Percentiles rank a stretch among this genome's conserved stretches.
Conservation (phyloP, 2,888 invertebrate species). For the Sicus ferrugineus region DNA sequence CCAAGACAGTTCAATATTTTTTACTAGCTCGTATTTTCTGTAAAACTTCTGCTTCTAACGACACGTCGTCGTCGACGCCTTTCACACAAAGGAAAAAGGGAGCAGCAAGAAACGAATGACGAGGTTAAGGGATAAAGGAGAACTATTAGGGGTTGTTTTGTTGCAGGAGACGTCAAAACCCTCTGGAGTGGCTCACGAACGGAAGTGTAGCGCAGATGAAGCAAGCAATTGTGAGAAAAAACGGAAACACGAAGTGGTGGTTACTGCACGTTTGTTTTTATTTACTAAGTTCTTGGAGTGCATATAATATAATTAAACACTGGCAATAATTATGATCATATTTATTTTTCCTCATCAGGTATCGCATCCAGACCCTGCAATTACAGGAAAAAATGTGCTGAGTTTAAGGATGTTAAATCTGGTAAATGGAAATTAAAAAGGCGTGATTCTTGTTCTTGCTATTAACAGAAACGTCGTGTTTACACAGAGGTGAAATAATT, state of each 20-base stretch:
- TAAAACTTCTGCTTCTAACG: constrained; percentile 31
- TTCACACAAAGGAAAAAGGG: constrained; percentile 46
- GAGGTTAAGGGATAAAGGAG: constrained; percentile 36
- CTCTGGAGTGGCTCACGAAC: constrained; percentile 23
- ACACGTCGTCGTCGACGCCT: constrained; percentile 52
- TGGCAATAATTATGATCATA: no score
- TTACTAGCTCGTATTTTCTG: not conserved
- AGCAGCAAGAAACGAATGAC: constrained; percentile 29
- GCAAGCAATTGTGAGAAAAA: no score
- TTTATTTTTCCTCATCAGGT: constrained; percentile 64
- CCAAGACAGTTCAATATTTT: not conserved
- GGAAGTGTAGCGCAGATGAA: constrained; percentile 12
- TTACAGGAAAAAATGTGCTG: not conserved
- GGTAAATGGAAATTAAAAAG: no score
- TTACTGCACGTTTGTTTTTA: constrained; percentile 28
- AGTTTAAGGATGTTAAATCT: constrained; percentile 10
- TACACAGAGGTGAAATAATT: no score
- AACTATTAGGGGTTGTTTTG: constrained; percentile 53
- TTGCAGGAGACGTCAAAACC: constrained; percentile 46
- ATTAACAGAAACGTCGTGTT: no score
- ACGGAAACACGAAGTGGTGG: no score
- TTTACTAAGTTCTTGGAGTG: constrained; percentile 29
- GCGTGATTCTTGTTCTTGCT: no score
- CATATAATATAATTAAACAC: constrained; percentile 27
- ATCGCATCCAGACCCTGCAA: constrained; percentile 71